phyloP scores from a whole-genome alignment of 2,797 vertebrate species.

The Scomberomorus guttatus region DNA sequence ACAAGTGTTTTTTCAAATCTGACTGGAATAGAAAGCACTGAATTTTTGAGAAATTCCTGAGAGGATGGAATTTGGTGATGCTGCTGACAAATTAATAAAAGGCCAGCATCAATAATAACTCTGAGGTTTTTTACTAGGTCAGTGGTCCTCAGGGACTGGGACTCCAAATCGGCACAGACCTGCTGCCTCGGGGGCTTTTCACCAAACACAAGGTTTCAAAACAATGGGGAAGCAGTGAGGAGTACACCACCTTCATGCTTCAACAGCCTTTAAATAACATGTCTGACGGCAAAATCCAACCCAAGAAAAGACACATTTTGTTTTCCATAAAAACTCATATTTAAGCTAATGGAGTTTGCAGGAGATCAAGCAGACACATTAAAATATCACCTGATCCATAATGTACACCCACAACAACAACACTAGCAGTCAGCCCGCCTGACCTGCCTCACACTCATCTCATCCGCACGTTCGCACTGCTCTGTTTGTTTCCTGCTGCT shows the following conservation, averaged over 20 bases:
- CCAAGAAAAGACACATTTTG: not conserved
- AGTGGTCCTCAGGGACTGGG: conserved; percentile 3
- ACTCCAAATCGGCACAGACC: not conserved
- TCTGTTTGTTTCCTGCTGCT: conserved; percentile 1
- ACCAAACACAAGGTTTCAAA: conserved; percentile 5
- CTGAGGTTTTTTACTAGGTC: conserved; percentile 6
- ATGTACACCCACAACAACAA: conserved; percentile 7
- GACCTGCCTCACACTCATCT: conserved; percentile 24
- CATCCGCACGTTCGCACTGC: conserved; percentile 6
- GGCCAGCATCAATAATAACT: conserved; percentile 22
- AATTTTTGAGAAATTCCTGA: conserved; percentile 3
- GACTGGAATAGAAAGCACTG: not conserved
- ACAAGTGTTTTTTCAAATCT: not conserved
- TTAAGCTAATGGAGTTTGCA: conserved; percentile 20
- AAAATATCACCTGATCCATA: conserved; percentile 19
- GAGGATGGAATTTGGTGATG: conserved; percentile 18
- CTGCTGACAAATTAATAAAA: conserved; percentile 29
- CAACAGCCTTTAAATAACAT: conserved; percentile 30
- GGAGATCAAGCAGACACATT: conserved; percentile 15
- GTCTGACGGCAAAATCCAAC: conserved; percentile 20
- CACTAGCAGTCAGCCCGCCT: not conserved
- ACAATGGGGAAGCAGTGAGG: conserved; percentile 13
- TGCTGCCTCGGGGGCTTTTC: not conserved
- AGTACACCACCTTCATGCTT: conserved; percentile 29
- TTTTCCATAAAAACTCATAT: not conserved